Evolutionary conservation across 2,113 vertebrate genomes (phyloP).

Genomic region (Oxyura jamaicensis): DNA sequence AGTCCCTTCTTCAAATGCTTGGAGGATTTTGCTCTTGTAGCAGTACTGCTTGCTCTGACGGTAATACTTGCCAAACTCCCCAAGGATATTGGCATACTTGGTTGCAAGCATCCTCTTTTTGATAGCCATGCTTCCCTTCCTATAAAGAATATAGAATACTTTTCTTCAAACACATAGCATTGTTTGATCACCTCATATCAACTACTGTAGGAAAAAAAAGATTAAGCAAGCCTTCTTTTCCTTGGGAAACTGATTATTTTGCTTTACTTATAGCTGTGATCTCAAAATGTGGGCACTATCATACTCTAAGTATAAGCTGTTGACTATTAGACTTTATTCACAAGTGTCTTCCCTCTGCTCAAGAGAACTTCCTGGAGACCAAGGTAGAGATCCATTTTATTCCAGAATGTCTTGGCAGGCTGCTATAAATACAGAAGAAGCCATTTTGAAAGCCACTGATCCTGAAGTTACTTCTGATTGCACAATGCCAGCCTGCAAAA

Average conservation of each 20-base stretch:
- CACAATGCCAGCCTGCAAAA: not conserved
- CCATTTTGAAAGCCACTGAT: not conserved
- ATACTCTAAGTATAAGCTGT: not conserved
- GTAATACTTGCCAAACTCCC: not conserved
- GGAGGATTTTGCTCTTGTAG: not conserved
- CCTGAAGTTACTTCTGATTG: not conserved
- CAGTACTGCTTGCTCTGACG: not conserved
- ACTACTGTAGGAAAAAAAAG: not conserved
- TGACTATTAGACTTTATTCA: not conserved
- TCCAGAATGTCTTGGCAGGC: not conserved
- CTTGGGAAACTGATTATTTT: not conserved
- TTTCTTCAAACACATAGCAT: not conserved
- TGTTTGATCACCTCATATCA: not conserved
- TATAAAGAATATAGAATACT: not conserved
- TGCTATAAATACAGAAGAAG: not conserved
- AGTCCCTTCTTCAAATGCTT: not conserved
- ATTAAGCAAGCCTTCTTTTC: not conserved
- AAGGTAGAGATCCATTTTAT: not conserved
- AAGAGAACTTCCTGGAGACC: not conserved
- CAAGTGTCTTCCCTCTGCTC: not conserved
- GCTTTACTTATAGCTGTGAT: not conserved
- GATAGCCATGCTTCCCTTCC: not conserved
- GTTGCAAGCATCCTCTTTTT: not conserved
- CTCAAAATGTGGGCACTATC: not conserved
- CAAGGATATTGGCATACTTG: not conserved